Evolutionary conservation across 2,113 vertebrate genomes (phyloP).

Genomic region (Tiliqua scincoides): DNA sequence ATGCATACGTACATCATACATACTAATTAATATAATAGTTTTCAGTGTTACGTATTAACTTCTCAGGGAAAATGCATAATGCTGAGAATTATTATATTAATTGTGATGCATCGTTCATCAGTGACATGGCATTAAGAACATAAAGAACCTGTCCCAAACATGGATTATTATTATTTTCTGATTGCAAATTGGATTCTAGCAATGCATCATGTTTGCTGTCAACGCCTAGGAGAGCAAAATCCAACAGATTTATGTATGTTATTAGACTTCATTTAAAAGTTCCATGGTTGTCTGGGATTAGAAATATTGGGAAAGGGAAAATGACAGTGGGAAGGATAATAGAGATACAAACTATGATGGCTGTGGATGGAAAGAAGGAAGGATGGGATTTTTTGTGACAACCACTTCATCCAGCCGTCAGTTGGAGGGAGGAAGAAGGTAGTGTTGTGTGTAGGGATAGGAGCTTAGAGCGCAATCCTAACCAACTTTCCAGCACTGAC

Average conservation of each 20-base stretch:
- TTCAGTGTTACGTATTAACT: no score
- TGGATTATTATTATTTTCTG: neutral
- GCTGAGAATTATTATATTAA: neutral
- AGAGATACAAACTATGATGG: neutral
- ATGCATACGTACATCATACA: no score
- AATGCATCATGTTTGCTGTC: constrained; percentile 5
- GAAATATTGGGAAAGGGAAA: neutral
- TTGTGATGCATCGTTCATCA: neutral
- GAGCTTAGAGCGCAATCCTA: no score
- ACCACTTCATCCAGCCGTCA: neutral
- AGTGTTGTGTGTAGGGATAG: neutral
- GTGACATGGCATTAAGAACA: neutral
- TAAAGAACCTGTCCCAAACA: constrained; percentile 19
- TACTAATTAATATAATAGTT: no score
- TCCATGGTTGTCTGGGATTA: neutral
- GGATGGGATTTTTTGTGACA: neutral
- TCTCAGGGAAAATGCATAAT: neutral
- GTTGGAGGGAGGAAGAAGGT: neutral
- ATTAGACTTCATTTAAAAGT: constrained; percentile 16
- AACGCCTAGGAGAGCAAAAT: constrained; percentile 31
- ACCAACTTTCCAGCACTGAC: no score
- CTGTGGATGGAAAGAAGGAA: neutral
- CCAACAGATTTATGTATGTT: neutral
- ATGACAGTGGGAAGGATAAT: neutral
- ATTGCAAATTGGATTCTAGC: constrained; percentile 3